A percentile compares a stretch with the other conserved stretches of the same genome.
These are phyloP conservation scores for Colostygia pectinataria DNA, from an alignment of 2,888 invertebrate genomes.

Conservation along the genomic window DNA sequence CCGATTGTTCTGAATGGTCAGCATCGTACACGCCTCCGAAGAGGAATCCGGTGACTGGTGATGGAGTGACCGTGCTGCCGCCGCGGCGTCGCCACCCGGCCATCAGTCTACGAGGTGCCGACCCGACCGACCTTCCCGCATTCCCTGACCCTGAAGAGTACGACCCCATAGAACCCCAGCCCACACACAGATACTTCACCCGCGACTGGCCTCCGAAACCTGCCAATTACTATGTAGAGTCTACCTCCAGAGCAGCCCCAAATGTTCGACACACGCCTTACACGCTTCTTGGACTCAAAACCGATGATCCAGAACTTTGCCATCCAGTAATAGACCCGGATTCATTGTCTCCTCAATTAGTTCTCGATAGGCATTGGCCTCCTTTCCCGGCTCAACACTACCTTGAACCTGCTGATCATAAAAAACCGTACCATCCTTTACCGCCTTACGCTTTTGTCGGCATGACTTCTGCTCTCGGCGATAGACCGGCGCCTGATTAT, in stretches of 20 bases:
- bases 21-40: conserved; percentile 77
- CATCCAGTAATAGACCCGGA: conserved; percentile 67
- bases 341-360: conserved; percentile 66
- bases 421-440: conserved; percentile 63
- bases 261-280: conserved; percentile 60
- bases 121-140: conserved; percentile 51
- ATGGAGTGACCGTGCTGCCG: conserved; percentile 81
- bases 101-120: conserved; percentile 78
- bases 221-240: conserved; percentile 72
- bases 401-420: conserved; percentile 63
- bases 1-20: conserved; percentile 77
- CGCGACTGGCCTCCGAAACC: conserved; percentile 69
- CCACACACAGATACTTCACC: conserved; percentile 70
- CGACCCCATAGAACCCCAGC: conserved; percentile 63
- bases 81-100: conserved; percentile 75
- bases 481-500: conserved; percentile 67
- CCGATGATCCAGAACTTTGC: conserved; percentile 58
- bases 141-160: conserved; percentile 50
- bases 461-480: conserved; percentile 72
- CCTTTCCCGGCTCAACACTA: conserved; percentile 77
- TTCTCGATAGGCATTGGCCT: conserved; percentile 71
- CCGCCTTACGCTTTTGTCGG: conserved; percentile 72
- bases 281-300: conserved; percentile 69
- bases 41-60: conserved; percentile 86
- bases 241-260: conserved; percentile 57